Base-by-base conservation (phyloP, 2,888 invertebrate species). In the Trichacis sp. region DNA sequence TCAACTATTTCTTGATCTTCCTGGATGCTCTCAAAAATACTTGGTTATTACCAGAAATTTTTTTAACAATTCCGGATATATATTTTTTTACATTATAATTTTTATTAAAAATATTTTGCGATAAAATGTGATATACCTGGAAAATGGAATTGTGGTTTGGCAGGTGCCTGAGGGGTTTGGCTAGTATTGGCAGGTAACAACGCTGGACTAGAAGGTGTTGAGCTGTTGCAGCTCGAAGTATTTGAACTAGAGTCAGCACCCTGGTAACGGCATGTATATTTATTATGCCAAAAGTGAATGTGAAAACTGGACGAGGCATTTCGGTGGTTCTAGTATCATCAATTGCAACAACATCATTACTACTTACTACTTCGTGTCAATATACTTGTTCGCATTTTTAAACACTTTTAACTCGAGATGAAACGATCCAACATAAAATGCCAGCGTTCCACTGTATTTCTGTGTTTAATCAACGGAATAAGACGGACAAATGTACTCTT, bases 181-280 rank as follows among this genome's bases (percentile, higher is more conserved):
- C 79, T 85, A 77, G 83, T 82, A 81, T 84, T 86, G 80, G 86
- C 87, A 78, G 86, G 88, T 78, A 87, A 86, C 74, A 91, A 87
- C 73, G 96, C 96, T 49, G 98, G 97, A 80, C 96, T 96, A 74
- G 97, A 97, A 67, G 97, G 97, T 66, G 96, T 95, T 59, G 97
- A 97, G 83, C 96, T 96, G 86, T 96, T 97, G 87, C 96, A 97
- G 84, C 96, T 97, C 55, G 97, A 97, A 55, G 96, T 95, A 82
- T 94, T 96, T 40, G 96, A 96, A 84, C 95, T 94, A 71, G 94
- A 95, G 85, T 96, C 95, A 18, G 91, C 93, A 49, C 90, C 89
- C 89, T 90, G 85, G 42, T 78, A 82, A 73, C 64, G 71, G 70
- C 67, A 72, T 61, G 69, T 69, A 70, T 71, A 69, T 70, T 71